Evolutionary conservation across 2,113 vertebrate genomes (phyloP).

Genomic region (Melanocharis versteri): DNA sequence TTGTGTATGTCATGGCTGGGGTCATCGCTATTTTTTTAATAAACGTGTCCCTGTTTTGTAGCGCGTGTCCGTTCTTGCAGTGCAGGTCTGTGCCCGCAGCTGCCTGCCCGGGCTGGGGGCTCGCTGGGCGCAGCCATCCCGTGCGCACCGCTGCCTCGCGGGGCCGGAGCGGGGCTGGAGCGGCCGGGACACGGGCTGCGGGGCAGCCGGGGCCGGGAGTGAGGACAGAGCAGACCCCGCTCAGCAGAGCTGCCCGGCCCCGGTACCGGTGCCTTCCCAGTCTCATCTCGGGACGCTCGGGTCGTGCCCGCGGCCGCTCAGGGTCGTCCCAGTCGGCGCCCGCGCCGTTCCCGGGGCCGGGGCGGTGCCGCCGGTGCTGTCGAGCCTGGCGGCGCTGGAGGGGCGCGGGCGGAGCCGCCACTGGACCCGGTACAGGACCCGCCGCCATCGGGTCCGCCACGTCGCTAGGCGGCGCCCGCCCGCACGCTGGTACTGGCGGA

Average conservation of each 20-base stretch:
- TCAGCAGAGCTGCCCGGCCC: neutral
- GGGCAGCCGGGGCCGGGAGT: neutral
- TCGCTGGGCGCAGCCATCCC: neutral
- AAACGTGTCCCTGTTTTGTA: neutral
- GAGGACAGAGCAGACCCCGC: no score
- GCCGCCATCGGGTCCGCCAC: neutral
- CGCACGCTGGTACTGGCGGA: neutral
- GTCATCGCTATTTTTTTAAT: neutral
- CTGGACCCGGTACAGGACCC: no score
- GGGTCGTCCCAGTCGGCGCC: no score
- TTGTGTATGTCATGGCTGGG: neutral
- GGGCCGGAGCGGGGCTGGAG: neutral
- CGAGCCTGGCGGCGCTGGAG: neutral
- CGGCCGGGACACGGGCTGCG: rapidly evolving
- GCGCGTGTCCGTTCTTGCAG: neutral
- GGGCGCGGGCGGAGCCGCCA: neutral
- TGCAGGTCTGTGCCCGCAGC: neutral
- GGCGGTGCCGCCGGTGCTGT: no score
- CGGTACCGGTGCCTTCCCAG: neutral
- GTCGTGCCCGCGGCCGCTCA: neutral
- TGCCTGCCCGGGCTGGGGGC: no score
- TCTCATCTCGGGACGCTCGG: neutral
- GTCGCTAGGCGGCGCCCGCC: neutral
- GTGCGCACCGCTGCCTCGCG: rapidly evolving
- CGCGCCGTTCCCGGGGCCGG: neutral